Base-by-base conservation (phyloP, 2,888 invertebrate species). In the Orthonychiurus folsomi region DNA sequence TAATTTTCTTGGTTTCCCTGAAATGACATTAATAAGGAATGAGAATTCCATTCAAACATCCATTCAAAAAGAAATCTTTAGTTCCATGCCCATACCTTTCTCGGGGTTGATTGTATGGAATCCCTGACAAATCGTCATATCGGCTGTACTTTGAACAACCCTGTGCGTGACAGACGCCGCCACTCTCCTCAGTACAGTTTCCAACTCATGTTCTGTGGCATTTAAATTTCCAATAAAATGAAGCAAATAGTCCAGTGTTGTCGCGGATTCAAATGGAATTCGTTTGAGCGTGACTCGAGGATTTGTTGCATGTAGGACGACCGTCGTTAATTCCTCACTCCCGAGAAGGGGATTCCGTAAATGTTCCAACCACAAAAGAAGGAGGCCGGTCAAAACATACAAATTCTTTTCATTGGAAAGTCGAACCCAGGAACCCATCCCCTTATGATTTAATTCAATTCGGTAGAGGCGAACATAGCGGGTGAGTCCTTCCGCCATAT, bases 281-380 rank as follows among this genome's bases (percentile, higher is more conserved):
- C 68, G 64, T 27, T 61, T 59, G 1, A 88, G 78, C 71, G 86
- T 87, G 1, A 80, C 77, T 62, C 83, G 81, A 0, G 85, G 82
- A 67, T 84, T 81, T 53, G 82, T 81, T 18, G 83, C 81, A 64
- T 84, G 74, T 2, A 76, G 69, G 0, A 88, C 84, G 59, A 89
- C 83, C 59, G 81, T 79, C 61, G 85, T 84, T 53, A 89, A 79
- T 74, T 86, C 84, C 59, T 86, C 85, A 25, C 82, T 78, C 67
- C 82, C 82, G 21, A 89, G 75, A 28, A 88, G 78, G 0, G 87
- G 86, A 61, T 80, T 80, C 78, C 86, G 85, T 55, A 90, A 77
- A 23, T 84, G 84, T 74, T 89, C 88, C 60, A 90, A 75, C 89
- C 89, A 90, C 69, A 87, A 85, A 76, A 84, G 86, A 48, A 89